Evolutionary conservation across 2,113 vertebrate genomes (phyloP).

Genomic region (Paraplagusia blochii): DNA sequence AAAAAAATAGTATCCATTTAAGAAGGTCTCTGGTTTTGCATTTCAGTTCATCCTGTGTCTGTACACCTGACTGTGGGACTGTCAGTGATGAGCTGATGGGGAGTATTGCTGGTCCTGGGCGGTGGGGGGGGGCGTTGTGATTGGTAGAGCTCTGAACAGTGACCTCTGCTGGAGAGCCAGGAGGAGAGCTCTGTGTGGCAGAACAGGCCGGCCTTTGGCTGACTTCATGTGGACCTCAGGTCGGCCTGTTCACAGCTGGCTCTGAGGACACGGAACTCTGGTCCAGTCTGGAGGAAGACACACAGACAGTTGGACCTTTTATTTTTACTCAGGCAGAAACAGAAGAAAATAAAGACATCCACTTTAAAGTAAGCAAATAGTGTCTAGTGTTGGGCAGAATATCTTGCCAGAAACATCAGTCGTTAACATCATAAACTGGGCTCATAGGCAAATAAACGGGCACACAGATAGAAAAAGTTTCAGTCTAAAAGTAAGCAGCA

Average conservation of each 20-base stretch:
- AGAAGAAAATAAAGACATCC: background rate
- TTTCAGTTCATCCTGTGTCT: conserved; percentile 85
- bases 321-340: background rate
- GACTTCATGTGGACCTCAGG: conserved; percentile 74
- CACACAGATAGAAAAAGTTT: no score
- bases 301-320: background rate
- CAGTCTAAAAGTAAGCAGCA: no score
- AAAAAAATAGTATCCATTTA: conserved; percentile 83
- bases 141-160: conserved; percentile 80
- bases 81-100: conserved; percentile 80
- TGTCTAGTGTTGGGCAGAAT: no score
- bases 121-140: conserved; percentile 68
- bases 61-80: conserved; percentile 83
- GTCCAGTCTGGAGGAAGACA: conserved; percentile 73
- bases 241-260: conserved; percentile 86
- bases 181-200: conserved; percentile 64
- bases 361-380: no score
- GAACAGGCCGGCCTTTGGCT: conserved; percentile 58
- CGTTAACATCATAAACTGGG: no score
- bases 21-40: conserved; percentile 76
- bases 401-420: no score
- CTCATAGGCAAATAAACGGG: no score
- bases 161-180: conserved; percentile 67
- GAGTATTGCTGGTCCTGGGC: conserved; percentile 96
- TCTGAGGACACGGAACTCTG: conserved; percentile 77